phyloP scores from a whole-genome alignment of 2,113 vertebrate genomes.

The Oryzias woworae region DNA sequence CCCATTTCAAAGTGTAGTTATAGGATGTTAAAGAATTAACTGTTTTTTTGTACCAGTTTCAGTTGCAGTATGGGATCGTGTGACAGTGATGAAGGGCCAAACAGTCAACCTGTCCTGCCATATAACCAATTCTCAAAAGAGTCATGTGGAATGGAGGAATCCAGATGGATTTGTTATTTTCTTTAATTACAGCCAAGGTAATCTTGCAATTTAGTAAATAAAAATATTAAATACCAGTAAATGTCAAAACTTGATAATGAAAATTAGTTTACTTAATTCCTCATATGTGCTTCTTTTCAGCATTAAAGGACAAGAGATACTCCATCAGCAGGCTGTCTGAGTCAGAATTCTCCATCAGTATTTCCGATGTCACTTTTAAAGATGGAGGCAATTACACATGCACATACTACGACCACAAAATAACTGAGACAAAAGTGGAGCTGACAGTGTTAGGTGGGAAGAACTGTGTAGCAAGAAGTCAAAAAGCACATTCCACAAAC shows the following conservation, averaged over 20 bases:
- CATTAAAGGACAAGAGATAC: constrained; percentile 59
- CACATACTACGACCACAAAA: constrained; percentile 28
- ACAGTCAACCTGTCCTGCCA: constrained; percentile 65
- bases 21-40: constrained; percentile 1
- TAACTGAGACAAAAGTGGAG: constrained; percentile 42
- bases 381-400: constrained; percentile 76
- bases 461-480: too few relatives aligned
- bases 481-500: too few relatives aligned
- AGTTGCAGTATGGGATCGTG: constrained; percentile 15
- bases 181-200: constrained; percentile 60
- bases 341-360: constrained; percentile 53
- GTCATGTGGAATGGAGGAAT: constrained; percentile 69
- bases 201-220: constrained; percentile 1
- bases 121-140: not conserved
- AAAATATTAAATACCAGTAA: too few relatives aligned
- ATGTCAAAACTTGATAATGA: not conserved
- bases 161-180: constrained; percentile 59
- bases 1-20: too few relatives aligned
- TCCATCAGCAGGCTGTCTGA: constrained; percentile 44
- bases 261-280: not conserved
- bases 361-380: constrained; percentile 63
- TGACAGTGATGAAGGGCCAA: constrained; percentile 58
- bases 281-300: constrained; percentile 37
- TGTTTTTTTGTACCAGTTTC: constrained; percentile 44
- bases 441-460: constrained; percentile 75